Base-by-base conservation (phyloP, 2,113 vertebrate species). In the Xiphorhynchus elegans region DNA sequence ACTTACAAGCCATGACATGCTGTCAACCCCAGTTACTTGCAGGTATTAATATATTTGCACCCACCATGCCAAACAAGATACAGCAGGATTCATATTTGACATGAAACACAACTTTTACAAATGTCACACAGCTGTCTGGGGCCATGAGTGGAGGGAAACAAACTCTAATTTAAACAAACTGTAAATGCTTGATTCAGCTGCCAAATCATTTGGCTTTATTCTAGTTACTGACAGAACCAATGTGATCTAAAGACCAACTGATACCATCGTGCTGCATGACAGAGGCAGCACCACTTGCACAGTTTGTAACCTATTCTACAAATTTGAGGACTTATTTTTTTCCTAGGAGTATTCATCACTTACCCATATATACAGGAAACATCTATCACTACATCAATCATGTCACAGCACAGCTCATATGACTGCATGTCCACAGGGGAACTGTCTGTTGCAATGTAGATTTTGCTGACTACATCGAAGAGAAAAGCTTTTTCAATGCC, bases 351-450 rank as follows among this genome's bases (percentile, higher is more conserved):
- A 35, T 78, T 83, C 37, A 53, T 50, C 67, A 98, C 98, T 99
- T 97, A 99, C 99, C 99, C 99, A 94, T 99, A 99, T 98, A 99
- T 99, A 98, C 99, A 99, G 92, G 99, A 99, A 79, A 99, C 99
- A 86, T 99, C 99, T 66, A 99, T 99, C 90, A 99, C 99, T 94
- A 99, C 99, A 81, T 99, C 99, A 77, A 99, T 99, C 99, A 99
- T 99, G 96, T 99, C 99, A 82, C 99, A 99, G 98, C 99, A 99
- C 95, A 99, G 96, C 76, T 99, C 99, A 6, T 99, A 99, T 6
- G 99, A 99, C 96, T 99, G 99, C 99, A 99, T 99, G 98, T 99
- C 99, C 89, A 99, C 99, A 25, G 99, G 99, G 25, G 99, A 99
- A 94, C 99, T 99, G 98, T 99, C 99, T 81, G 99, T 99, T 92